These are phyloP conservation scores for Acleris literana DNA, from an alignment of 2,888 invertebrate genomes.

Conservation along the genomic window DNA sequence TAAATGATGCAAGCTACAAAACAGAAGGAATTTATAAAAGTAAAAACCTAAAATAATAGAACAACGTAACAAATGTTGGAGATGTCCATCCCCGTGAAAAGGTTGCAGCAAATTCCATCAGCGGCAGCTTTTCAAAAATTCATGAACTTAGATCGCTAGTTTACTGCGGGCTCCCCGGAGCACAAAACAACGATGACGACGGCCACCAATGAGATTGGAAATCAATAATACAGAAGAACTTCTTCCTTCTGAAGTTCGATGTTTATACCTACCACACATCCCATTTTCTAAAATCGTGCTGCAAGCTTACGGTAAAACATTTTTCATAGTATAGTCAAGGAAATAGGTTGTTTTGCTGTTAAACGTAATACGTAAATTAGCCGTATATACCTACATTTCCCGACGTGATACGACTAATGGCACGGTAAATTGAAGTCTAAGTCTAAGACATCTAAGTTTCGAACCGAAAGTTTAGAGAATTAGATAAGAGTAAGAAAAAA, in stretches of 20 bases:
- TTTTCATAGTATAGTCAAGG: too few relatives aligned
- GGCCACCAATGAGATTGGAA: background rate
- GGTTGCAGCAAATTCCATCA: slow-evolving; percentile 24
- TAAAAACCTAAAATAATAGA: background rate
- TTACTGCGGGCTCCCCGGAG: background rate
- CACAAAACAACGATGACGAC: slow-evolving; percentile 2
- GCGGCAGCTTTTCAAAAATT: slow-evolving; percentile 21
- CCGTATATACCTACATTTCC: too few relatives aligned
- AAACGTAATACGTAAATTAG: too few relatives aligned
- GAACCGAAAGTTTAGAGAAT: too few relatives aligned
- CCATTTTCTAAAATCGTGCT: too few relatives aligned
- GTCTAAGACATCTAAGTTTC: too few relatives aligned
- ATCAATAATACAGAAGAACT: background rate
- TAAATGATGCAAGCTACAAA: background rate
- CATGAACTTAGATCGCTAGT: slow-evolving; percentile 19
- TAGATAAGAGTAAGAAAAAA: too few relatives aligned
- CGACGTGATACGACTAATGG: too few relatives aligned
- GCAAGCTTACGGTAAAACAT: too few relatives aligned
- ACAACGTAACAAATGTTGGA: background rate
- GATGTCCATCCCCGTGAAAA: slow-evolving; percentile 7
- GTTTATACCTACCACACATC: too few relatives aligned
- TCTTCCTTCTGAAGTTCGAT: background rate
- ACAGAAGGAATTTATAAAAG: background rate
- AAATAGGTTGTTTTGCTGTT: too few relatives aligned
- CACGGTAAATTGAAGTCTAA: too few relatives aligned